A percentile compares a stretch with the other conserved stretches of the same genome.
Conservation (phyloP, 1,140 invertebrate genomes). For the Sitophilus oryzae region DNA sequence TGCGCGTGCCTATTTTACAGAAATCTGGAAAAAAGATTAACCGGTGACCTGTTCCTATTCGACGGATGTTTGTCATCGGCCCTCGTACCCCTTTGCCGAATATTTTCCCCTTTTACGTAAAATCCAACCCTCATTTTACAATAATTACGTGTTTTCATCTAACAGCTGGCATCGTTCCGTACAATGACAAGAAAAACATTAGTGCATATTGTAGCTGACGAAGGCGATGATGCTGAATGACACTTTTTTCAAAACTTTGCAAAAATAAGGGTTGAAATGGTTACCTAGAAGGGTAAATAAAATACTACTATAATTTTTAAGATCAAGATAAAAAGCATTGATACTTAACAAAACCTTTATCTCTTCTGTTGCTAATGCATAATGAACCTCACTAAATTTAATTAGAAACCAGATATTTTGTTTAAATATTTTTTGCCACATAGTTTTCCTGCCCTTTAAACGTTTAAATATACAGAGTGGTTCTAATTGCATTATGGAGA, state of each 20-base stretch:
- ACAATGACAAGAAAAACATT: conserved; percentile 35
- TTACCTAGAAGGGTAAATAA: background rate
- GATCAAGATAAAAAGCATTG: background rate
- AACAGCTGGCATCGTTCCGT: conserved; percentile 35
- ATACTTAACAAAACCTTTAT: too few species aligned
- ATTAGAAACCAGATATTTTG: too few species aligned
- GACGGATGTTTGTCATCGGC: conserved; percentile 37
- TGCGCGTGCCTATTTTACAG: conserved; percentile 37
- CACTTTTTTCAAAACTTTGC: background rate
- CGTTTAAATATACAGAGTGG: too few species aligned
- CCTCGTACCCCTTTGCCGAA: conserved; percentile 35
- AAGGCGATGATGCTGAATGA: background rate
- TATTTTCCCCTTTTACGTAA: conserved; percentile 42
- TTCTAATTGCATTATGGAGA: too few species aligned
- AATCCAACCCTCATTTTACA: conserved; percentile 41
- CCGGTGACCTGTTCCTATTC: conserved; percentile 32
- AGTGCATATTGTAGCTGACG: conserved; percentile 5
- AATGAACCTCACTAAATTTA: too few species aligned
- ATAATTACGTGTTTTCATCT: conserved; percentile 42
- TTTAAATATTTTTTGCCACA: too few species aligned
- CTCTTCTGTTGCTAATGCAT: too few species aligned
- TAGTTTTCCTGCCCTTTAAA: too few species aligned
- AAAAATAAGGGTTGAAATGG: background rate
- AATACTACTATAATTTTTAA: background rate
- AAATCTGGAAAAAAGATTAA: conserved; percentile 36